phyloP scores from a whole-genome alignment of 2,888 invertebrate genomes.

The Anticlea derivata region DNA sequence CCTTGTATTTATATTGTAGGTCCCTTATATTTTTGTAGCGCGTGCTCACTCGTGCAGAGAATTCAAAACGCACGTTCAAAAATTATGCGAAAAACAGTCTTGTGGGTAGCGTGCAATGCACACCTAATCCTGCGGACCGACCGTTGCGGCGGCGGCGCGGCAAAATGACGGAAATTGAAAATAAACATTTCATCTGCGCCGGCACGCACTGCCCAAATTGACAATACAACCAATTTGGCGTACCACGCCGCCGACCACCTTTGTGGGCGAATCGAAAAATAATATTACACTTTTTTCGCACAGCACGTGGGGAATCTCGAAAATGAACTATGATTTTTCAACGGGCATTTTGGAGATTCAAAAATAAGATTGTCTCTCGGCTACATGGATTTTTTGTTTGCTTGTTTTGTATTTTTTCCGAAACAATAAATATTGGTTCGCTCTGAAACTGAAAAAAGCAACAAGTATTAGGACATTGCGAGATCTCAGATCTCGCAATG shows the following conservation, averaged over 20 bases:
- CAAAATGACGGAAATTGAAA: slow-evolving; percentile 83
- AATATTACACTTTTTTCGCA: slow-evolving; percentile 76
- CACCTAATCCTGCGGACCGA: slow-evolving; percentile 71
- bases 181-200: slow-evolving; percentile 82
- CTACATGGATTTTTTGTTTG: no score
- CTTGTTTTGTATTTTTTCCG: no score
- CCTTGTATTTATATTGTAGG: no score
- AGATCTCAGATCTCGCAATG: no score
- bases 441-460: no score
- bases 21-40: neutral
- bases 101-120: slow-evolving; percentile 55
- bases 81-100: slow-evolving; percentile 16
- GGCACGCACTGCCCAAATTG: slow-evolving; percentile 84
- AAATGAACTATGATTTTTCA: slow-evolving; percentile 73
- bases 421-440: no score
- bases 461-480: no score
- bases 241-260: slow-evolving; percentile 78
- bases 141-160: slow-evolving; percentile 62
- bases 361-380: neutral
- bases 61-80: slow-evolving; percentile 8
- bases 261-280: slow-evolving; percentile 84
- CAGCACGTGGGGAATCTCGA: slow-evolving; percentile 71
- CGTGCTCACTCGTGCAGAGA: neutral
- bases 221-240: slow-evolving; percentile 83
- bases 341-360: slow-evolving; percentile 9